Percentiles rank a stretch among this genome's conserved stretches.
Conservation (phyloP, 1,140 invertebrate genomes). For the Panagrolaimus sp. region DNA sequence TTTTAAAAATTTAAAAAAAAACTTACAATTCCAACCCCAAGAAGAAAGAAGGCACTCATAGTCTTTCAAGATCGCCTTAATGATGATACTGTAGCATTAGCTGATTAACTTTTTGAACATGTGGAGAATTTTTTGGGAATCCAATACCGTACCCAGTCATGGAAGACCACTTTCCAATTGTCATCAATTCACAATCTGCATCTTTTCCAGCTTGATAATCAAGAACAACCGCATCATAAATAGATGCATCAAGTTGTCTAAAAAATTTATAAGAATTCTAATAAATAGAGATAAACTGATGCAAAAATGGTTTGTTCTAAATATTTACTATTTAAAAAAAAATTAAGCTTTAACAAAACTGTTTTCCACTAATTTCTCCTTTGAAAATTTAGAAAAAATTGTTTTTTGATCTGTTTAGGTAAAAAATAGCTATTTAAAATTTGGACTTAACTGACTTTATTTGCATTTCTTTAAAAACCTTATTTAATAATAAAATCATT, state of each 20-base stretch:
- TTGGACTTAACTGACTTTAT: no score
- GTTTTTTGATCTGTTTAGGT: no score
- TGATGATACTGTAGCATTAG: constrained; percentile 85
- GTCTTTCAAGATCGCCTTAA: constrained; percentile 83
- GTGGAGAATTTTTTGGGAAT: constrained; percentile 90
- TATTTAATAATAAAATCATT: no score
- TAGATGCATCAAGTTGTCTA: constrained; percentile 89
- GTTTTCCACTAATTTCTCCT: no score
- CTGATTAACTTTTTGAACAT: constrained; percentile 88
- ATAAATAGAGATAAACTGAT: no score
- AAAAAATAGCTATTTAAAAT: no score
- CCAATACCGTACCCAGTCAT: constrained; percentile 81
- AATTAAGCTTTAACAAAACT: no score
- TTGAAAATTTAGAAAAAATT: no score
- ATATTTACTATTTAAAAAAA: no score
- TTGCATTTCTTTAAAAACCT: no score
- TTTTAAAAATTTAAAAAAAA: no score
- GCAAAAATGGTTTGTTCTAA: no score
- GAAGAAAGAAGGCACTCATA: constrained; percentile 88
- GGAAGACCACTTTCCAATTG: constrained; percentile 61
- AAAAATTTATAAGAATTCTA: not conserved
- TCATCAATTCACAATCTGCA: constrained; percentile 87
- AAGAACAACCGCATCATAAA: constrained; percentile 95
- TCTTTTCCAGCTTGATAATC: constrained; percentile 86
- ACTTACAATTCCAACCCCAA: constrained; percentile 77